These are phyloP conservation scores for Bufo bufo DNA, from an alignment of 2,113 vertebrate species.

Conservation along the genomic window DNA sequence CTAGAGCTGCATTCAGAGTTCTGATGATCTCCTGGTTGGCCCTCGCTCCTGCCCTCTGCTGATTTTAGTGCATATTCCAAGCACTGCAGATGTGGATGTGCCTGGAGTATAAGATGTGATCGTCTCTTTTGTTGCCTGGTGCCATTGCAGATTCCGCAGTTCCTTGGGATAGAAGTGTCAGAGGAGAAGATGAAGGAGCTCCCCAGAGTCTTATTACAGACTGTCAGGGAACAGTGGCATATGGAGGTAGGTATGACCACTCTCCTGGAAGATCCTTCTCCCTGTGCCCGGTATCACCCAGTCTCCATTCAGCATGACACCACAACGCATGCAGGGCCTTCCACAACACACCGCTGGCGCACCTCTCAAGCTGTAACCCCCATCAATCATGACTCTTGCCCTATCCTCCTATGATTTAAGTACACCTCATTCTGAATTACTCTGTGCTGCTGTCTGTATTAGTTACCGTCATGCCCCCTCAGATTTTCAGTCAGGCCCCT, in stretches of 20 bases:
- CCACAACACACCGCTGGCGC: too few relatives aligned
- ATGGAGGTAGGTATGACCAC: constrained; percentile 75
- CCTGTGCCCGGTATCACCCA: not conserved
- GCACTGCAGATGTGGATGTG: not conserved
- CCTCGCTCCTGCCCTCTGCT: not conserved
- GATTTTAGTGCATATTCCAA: not conserved
- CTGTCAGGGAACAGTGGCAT: constrained; percentile 86
- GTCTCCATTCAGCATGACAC: too few relatives aligned
- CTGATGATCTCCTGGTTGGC: not conserved
- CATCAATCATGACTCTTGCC: not conserved
- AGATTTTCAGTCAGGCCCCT: constrained; percentile 85
- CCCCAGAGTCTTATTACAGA: constrained; percentile 79
- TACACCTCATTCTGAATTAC: not conserved
- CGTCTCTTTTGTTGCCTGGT: not conserved
- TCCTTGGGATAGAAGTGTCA: constrained; percentile 80
- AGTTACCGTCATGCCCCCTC: not conserved
- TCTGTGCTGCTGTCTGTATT: not conserved
- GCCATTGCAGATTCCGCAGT: constrained; percentile 77
- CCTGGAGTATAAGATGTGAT: not conserved
- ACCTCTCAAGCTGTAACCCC: too few relatives aligned
- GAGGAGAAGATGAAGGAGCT: constrained; percentile 83
- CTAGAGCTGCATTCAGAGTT: not conserved
- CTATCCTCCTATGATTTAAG: not conserved
- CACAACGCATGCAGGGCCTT: too few relatives aligned
- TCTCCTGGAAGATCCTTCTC: not conserved